Base-by-base conservation (phyloP, 2,113 vertebrate species). In the Eurypyga helias region DNA sequence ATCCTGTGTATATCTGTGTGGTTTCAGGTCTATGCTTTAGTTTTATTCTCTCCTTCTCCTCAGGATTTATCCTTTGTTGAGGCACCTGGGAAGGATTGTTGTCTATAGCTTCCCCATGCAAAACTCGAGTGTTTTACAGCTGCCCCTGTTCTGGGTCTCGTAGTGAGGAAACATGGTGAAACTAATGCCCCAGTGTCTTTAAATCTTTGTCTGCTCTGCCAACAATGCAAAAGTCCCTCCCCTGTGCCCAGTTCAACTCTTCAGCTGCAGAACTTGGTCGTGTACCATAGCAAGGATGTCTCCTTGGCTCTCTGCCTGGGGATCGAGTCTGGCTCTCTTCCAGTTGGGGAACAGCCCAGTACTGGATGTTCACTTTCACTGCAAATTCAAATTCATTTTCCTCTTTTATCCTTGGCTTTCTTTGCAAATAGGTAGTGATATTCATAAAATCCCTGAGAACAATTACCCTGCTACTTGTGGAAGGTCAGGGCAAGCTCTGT, bases 401-500 rank as follows among this genome's bases (percentile, higher is more conserved):
- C 64, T 76, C 65, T 90, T 82, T 61, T 72, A 64, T 87, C 61
- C 45, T 1, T 9, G 24, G 36, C 36, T 93, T 94, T 85, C 29
- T 81, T 85, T 92, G 62, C 89, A 87, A 87, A 91, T 54, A 88
- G 83, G 84, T 28, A 86, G 49, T 64, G 95, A 95, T 97, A 91
- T n/a, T 91, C 87, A 64, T 48, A 81, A 97, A 91, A 94, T 95
- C 94, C 87, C 62, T 0, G 1, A 58, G 70, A 95, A 91, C 69
- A 82, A 83, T 95, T 89, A 62, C 83, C 66, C 73, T 89, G 76
- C 66, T 95, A 12, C 93, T 97, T 95, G 89, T 92, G 87, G 89
- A 94, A 97, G 95, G 94, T 96, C 93, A 96, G 90, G 79, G 54
- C 92, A 84, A 73, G 75, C 72, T 71, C 79, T 73, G 46, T 43